A percentile compares a stretch with the other conserved stretches of the same genome.
Conservation (phyloP, 2,113 vertebrate species). For the Lanius ludovicianus region DNA sequence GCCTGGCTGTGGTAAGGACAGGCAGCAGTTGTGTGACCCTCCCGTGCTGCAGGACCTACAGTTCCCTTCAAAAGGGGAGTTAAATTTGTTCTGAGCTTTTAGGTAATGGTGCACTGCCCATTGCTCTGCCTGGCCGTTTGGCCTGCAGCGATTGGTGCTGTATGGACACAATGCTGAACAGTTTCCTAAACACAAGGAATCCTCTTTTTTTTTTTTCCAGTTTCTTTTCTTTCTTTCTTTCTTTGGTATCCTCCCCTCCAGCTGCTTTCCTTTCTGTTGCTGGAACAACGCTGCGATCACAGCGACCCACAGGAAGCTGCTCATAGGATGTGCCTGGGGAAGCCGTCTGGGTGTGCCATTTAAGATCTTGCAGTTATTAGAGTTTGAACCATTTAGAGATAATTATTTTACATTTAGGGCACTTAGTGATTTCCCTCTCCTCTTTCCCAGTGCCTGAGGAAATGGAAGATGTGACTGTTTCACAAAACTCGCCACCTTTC, state of each 20-base stretch:
- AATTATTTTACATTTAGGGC: conserved; percentile 38
- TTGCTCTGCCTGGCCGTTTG: not conserved
- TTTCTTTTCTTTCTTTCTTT: not conserved
- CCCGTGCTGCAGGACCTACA: not conserved
- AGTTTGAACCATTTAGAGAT: conserved; percentile 17
- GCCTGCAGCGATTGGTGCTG: not conserved
- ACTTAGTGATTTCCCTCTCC: conserved; percentile 9
- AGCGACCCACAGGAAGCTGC: conserved; percentile 34
- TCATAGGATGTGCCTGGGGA: conserved; percentile 37
- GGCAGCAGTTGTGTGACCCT: not conserved
- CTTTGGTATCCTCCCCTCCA: not conserved
- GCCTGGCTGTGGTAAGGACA: not conserved
- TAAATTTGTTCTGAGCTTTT: not conserved
- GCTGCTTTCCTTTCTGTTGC: not conserved
- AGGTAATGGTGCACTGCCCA: not conserved
- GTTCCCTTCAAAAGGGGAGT: not conserved
- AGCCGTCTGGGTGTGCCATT: conserved; percentile 36
- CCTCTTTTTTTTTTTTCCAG: accelerated
- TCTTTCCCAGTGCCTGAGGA: not conserved
- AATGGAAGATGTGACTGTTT: conserved; percentile 1
- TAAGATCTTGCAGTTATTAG: conserved; percentile 16
- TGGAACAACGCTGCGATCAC: not conserved
- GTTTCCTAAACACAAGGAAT: not conserved
- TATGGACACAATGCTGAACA: not conserved
- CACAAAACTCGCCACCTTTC: conserved; percentile 22